Evolutionary conservation across 2,113 vertebrate species (phyloP).

Genomic region (Electrona antarctica): DNA sequence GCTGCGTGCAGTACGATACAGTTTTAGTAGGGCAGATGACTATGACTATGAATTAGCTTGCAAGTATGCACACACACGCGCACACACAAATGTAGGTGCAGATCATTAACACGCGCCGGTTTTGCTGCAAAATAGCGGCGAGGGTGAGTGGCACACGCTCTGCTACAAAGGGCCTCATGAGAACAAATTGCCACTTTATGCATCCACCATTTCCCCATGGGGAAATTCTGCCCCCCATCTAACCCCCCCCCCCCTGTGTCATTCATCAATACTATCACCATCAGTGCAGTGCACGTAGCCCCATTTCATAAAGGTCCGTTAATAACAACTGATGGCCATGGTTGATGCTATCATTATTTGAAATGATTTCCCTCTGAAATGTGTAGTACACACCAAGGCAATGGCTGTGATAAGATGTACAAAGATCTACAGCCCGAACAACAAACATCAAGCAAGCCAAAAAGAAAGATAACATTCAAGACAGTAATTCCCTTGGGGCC

Average conservation of each 20-base stretch:
- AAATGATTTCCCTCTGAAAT: constrained; percentile 32
- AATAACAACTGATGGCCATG: constrained; percentile 26
- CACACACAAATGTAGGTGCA: constrained; percentile 31
- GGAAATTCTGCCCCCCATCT: constrained; percentile 20
- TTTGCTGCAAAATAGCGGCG: constrained; percentile 30
- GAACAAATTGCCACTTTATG: constrained; percentile 33
- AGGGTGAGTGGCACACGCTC: constrained; percentile 21
- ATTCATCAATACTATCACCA: background rate
- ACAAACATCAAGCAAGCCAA: constrained; percentile 29
- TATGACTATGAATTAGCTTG: constrained; percentile 45
- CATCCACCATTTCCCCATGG: constrained; percentile 27
- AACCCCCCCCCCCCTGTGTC: background rate
- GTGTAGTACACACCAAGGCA: constrained; percentile 1
- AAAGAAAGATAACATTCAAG: constrained; percentile 39
- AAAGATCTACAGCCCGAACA: constrained; percentile 9
- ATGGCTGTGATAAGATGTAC: background rate
- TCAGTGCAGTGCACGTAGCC: background rate
- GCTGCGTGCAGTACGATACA: constrained; percentile 37
- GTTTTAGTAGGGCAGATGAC: constrained; percentile 35
- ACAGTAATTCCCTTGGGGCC: constrained; percentile 32
- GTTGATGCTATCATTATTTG: constrained; percentile 34
- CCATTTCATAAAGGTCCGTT: constrained; percentile 23
- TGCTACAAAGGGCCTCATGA: constrained; percentile 26
- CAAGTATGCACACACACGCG: background rate
- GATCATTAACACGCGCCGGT: constrained; percentile 49